Evolutionary conservation across 2,888 invertebrate genomes (phyloP), one percentile per base, ranked within the genome.

Genomic region (Hypomecis punctinalis): DNA sequence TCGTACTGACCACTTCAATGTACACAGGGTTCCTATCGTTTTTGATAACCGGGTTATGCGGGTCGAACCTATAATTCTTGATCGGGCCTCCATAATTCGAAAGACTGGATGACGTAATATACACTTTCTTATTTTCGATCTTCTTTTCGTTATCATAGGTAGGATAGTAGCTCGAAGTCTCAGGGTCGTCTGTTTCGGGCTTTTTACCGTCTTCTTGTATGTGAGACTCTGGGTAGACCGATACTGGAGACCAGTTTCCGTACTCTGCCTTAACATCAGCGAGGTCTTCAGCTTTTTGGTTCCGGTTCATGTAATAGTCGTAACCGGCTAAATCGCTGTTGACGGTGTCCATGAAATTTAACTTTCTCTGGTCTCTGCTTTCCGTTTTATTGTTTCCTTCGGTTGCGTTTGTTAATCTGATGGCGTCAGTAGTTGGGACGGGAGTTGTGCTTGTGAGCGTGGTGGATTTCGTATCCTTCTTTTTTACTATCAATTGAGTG

Each of bases 401-500:
- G 7, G 85, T 74, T 5, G 85, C 83, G n/a, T 70, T 71, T 42
- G 51, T 42, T 43, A 68, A 47, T 57, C 84, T 88, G 13, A 86
- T 70, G 23, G 87, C 82, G 40, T 79, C 84, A 0, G 93, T 92
- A 1, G 90, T 89, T 1, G 91, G 88, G 3, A 78, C 72, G 5
- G 78, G 66, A 7, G 83, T 86, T 0, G 87, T 84, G 74, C 83
- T 77, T 69, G 79, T 74, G 42, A 79, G 59, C 33, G 88, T 78
- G 63, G 89, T 83, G 6, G 93, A 88, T 77, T 95, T 95, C 4
- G 60, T 10, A 5, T 95, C 95, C 66, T 95, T 93, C 77, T 95
- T 94, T 84, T 96, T 96, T 5, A 97, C 96, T 48, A 97, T 96
- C 9, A 97, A 89, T 74, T 96, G 96, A 0, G 97, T 96, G 35